Conservation (phyloP, 2,113 vertebrate species). For the Brachirus orientalis region DNA sequence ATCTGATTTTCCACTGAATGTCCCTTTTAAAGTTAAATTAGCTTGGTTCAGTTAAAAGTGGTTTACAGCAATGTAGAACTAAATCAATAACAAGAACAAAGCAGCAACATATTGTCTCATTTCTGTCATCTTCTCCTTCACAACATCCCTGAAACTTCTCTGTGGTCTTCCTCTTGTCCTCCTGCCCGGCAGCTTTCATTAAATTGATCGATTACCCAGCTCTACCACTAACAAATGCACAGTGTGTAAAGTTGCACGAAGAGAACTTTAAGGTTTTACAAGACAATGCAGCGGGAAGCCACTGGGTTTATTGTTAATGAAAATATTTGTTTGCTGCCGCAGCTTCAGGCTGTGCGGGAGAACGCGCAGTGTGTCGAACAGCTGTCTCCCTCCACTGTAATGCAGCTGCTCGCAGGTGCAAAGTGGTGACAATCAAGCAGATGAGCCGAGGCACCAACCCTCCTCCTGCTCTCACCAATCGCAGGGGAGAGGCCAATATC, state of each 20-base stretch:
- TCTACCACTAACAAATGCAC: too few relatives aligned
- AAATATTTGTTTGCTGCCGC: constrained; percentile 5
- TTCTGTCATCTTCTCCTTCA: too few relatives aligned
- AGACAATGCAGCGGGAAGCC: not conserved
- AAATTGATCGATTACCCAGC: too few relatives aligned
- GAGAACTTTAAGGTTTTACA: not conserved
- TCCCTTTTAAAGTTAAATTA: too few relatives aligned
- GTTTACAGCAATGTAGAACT: too few relatives aligned
- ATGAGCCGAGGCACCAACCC: constrained; percentile 33
- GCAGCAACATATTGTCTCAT: too few relatives aligned
- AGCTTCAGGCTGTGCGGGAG: not conserved
- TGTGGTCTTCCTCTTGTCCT: too few relatives aligned
- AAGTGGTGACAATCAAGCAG: constrained; percentile 25
- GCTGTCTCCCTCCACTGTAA: constrained; percentile 21
- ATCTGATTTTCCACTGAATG: too few relatives aligned
- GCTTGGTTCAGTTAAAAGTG: too few relatives aligned
- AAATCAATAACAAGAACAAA: too few relatives aligned
- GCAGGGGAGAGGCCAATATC: constrained; percentile 10
- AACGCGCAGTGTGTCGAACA: constrained; percentile 27
- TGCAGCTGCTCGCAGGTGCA: constrained; percentile 50
- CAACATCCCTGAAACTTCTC: too few relatives aligned
- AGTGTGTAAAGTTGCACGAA: not conserved
- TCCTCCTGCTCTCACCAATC: constrained; percentile 37
- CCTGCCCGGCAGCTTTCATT: too few relatives aligned
- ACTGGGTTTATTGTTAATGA: constrained; percentile 4